A percentile compares a stretch with the other conserved stretches of the same genome.
phyloP scores from a whole-genome alignment of 2,113 vertebrate species.

The Maccullochella peelii region DNA sequence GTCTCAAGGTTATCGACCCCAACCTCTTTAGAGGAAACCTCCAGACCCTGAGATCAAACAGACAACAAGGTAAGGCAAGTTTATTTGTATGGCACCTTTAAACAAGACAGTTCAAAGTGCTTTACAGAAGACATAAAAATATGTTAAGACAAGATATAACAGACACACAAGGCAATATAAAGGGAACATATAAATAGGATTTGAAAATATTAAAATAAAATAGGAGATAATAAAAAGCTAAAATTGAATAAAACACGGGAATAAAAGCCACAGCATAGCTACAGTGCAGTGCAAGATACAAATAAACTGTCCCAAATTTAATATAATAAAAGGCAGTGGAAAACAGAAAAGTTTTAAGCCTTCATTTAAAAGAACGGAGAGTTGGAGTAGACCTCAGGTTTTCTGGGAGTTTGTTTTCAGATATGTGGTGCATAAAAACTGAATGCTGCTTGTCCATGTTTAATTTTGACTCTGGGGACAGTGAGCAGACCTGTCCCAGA shows the following conservation, averaged over 20 bases:
- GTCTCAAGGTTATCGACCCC: constrained; percentile 83
- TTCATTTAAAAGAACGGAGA: constrained; percentile 53
- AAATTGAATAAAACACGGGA: constrained; percentile 44
- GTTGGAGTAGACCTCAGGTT: constrained; percentile 60
- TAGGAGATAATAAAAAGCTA: constrained; percentile 34
- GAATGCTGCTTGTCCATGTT: neutral
- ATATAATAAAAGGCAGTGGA: constrained; percentile 44
- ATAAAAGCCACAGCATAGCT: constrained; percentile 37
- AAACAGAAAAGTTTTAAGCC: constrained; percentile 57
- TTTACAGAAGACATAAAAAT: neutral
- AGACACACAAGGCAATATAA: constrained; percentile 35
- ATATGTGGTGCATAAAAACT: constrained; percentile 9
- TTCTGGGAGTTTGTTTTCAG: constrained; percentile 61
- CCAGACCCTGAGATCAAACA: constrained; percentile 80
- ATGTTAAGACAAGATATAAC: neutral
- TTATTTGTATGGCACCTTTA: neutral
- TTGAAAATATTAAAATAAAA: constrained; percentile 34
- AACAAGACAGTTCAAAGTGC: constrained; percentile 13
- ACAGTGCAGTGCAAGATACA: constrained; percentile 40
- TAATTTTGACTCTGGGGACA: neutral
- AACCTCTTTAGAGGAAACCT: constrained; percentile 85
- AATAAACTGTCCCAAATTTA: constrained; percentile 36
- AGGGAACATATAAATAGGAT: constrained; percentile 8
- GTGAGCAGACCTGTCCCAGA: constrained; percentile 53
- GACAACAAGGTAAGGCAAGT: constrained; percentile 24